These are phyloP conservation scores for Athrips mouffetella DNA, from an alignment of 2,888 invertebrate genomes.

Conservation along the genomic window DNA sequence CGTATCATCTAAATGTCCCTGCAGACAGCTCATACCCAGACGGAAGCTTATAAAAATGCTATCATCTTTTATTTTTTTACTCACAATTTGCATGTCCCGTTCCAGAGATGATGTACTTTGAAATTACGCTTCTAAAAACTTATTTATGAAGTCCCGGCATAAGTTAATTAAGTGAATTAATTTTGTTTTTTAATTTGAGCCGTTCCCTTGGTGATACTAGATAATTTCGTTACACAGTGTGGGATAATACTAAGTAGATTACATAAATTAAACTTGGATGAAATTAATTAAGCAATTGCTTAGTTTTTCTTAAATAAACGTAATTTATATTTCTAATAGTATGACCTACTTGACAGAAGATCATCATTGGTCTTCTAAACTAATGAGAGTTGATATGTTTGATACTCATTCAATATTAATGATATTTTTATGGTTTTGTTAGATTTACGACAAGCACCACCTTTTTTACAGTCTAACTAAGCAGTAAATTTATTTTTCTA, in stretches of 20 bases:
- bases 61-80: constrained; percentile 72
- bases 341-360: too few species aligned
- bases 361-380: too few species aligned
- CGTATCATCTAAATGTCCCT: constrained; percentile 40
- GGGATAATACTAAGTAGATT: neutral
- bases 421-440: too few species aligned
- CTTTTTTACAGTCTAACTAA: too few species aligned
- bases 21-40: constrained; percentile 36
- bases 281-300: neutral
- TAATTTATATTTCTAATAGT: neutral
- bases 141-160: constrained; percentile 61
- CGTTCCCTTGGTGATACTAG: constrained; percentile 10
- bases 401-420: too few species aligned
- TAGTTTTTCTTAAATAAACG: neutral
- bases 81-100: constrained; percentile 73
- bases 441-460: too few species aligned
- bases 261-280: neutral
- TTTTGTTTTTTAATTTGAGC: constrained; percentile 18
- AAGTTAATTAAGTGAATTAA: constrained; percentile 44
- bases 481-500: too few species aligned
- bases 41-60: constrained; percentile 70
- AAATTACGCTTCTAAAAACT: constrained; percentile 63
- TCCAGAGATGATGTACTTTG: constrained; percentile 68
- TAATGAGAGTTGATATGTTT: too few species aligned
- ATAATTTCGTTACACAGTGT: constrained; percentile 4